A percentile compares a stretch with the other conserved stretches of the same genome.
phyloP scores from a whole-genome alignment of 1,140 invertebrate species.

The Micrasema minimum region DNA sequence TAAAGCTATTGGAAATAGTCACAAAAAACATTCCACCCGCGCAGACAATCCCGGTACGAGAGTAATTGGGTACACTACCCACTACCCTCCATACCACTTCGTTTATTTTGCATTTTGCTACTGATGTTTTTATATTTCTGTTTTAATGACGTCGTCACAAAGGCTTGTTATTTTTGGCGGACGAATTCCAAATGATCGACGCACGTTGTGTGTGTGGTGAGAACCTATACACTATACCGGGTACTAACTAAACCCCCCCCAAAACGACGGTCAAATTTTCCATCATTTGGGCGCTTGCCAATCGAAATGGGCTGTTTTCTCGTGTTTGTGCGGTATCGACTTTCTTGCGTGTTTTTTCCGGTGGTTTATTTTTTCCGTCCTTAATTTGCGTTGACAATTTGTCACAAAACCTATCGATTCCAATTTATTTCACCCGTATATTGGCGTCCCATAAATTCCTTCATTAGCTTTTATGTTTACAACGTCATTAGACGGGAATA shows the following conservation, averaged over 20 bases:
- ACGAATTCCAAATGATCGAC: constrained; percentile 45
- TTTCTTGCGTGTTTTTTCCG: constrained; percentile 34
- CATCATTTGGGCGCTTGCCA: constrained; percentile 42
- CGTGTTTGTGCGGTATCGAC: constrained; percentile 36
- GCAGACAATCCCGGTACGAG: constrained; percentile 17
- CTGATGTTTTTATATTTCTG: constrained; percentile 43
- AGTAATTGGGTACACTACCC: constrained; percentile 45
- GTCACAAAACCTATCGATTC: constrained; percentile 25
- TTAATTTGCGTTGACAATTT: constrained; percentile 37
- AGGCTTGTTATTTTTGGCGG: constrained; percentile 50
- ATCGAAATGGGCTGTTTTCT: constrained; percentile 36
- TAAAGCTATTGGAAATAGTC: constrained; percentile 42
- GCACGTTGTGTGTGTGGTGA: constrained; percentile 28
- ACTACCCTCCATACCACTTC: constrained; percentile 24
- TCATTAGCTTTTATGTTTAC: constrained; percentile 25
- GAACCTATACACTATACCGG: neutral
- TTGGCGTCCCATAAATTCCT: constrained; percentile 18
- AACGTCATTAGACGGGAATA: constrained; percentile 11
- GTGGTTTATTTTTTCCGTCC: constrained; percentile 25
- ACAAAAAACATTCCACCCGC: constrained; percentile 34
- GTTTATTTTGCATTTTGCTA: constrained; percentile 49
- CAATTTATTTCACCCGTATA: constrained; percentile 20
- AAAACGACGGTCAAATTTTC: constrained; percentile 31
- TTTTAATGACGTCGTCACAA: constrained; percentile 49
- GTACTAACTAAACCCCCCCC: too few relatives aligned